A percentile compares a stretch with the other conserved stretches of the same genome.
These are phyloP conservation scores for Heteromurus nitidus DNA, from an alignment of 2,888 invertebrate species.

Conservation along the genomic window DNA sequence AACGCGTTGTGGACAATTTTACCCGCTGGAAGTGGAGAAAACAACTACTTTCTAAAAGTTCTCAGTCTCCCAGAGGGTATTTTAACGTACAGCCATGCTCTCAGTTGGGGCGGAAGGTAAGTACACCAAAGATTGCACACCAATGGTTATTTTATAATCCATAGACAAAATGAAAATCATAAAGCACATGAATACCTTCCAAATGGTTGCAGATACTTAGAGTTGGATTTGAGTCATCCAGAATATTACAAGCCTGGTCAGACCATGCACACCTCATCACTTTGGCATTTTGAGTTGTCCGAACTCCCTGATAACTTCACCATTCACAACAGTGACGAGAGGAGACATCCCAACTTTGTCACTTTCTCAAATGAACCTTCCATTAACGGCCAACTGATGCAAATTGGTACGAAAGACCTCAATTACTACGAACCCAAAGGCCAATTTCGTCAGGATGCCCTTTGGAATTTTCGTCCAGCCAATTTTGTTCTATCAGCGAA, in stretches of 20 bases:
- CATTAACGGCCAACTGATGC: conserved; percentile 63
- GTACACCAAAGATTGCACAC: too few relatives aligned
- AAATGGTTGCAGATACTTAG: conserved; percentile 49
- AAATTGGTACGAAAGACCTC: conserved; percentile 64
- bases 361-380: conserved; percentile 67
- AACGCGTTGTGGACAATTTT: conserved; percentile 62
- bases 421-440: conserved; percentile 53
- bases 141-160: too few relatives aligned
- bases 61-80: conserved; percentile 58
- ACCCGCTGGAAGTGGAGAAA: conserved; percentile 45
- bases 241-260: conserved; percentile 62
- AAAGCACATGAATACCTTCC: background rate
- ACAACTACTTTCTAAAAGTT: conserved; percentile 54
- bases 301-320: conserved; percentile 58
- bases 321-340: conserved; percentile 60
- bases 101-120: conserved; percentile 68
- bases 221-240: conserved; percentile 60
- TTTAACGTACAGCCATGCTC: conserved; percentile 60
- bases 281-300: conserved; percentile 59
- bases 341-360: conserved; percentile 58
- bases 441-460: conserved; percentile 54
- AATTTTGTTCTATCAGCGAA: conserved; percentile 42
- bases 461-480: conserved; percentile 64
- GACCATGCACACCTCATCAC: conserved; percentile 62
- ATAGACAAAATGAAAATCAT: too few relatives aligned